Base-by-base conservation (phyloP, 2,888 invertebrate species). In the Elmis aenea region DNA sequence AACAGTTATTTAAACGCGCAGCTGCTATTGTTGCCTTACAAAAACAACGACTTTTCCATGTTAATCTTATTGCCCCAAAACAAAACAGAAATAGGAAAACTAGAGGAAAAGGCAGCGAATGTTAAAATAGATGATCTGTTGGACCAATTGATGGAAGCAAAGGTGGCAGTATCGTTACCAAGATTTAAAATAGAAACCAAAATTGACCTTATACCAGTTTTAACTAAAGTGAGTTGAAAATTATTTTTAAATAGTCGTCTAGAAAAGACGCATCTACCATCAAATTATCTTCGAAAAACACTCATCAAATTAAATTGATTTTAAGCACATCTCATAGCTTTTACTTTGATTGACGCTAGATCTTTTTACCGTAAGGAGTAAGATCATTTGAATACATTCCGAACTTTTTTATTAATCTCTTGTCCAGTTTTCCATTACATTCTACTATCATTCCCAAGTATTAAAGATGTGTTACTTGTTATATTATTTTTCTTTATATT, bases 141-240 rank as follows among this genome's bases (percentile, higher is more conserved):
- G 0, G 53, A 66, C 0, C 66, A 64, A 8, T 68, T 77, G 73
- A 47, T 42, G 13, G 35, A 53, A 0, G 64, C 67, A 0, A 77
- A 81, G 58, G 81, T 88, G 1, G 68, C 76, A 20, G 75, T 89
- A 1, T 73, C 73, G 10, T 61, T 91, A 26, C 91, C 91, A 2
- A 86, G 81, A 62, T 90, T 91, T 64, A 85, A 81, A 63, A 77
- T 89, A 25, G 87, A 90, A 64, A 77, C 77, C 6, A 76, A 76
- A 43, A 74, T 85, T 8, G 70, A 83, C 43, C 67, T 90, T 20
- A 71, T 71, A 6, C 66, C 70, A 0, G 55, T 77, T 8, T 63
- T 89, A 26, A 62, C 69, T n/a, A 73, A 81, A 71, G 88, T 88
- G 67, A 64, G 57, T 55, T 18, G 5, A 6, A 18, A 18, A 8